Percentiles rank a stretch among this genome's conserved stretches.
Conservation (phyloP, 2,888 invertebrate species). For the Unio delphinus region DNA sequence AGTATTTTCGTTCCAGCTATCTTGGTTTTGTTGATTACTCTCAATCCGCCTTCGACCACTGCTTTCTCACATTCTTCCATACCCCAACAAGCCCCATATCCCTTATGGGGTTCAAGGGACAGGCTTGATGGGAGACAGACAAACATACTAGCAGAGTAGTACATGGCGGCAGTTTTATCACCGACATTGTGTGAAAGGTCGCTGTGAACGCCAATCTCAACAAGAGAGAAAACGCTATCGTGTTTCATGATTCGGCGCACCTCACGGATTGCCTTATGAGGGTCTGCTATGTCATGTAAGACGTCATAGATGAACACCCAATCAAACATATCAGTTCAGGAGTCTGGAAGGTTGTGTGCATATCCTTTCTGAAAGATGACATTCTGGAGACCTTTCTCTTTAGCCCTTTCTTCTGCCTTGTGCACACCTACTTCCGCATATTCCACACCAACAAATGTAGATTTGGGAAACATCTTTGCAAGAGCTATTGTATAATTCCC, state of each 20-base stretch:
- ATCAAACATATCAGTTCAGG: constrained; percentile 7
- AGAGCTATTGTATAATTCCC: background rate
- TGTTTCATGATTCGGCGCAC: constrained; percentile 6
- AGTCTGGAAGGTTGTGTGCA: constrained; percentile 7
- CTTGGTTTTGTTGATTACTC: background rate
- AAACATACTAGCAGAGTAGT: constrained; percentile 13
- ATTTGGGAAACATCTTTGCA: constrained; percentile 5
- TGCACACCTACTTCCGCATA: background rate
- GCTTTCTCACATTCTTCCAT: constrained; percentile 8
- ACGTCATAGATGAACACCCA: constrained; percentile 7
- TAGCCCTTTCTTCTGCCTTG: background rate
- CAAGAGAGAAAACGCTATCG: constrained; percentile 5
- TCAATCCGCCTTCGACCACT: background rate
- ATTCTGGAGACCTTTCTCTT: background rate
- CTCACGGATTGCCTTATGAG: constrained; percentile 3
- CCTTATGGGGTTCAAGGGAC: constrained; percentile 5
- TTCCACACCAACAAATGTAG: constrained; percentile 6
- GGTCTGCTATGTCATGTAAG: constrained; percentile 11
- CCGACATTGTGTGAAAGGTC: constrained; percentile 5
- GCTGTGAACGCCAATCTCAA: constrained; percentile 7
- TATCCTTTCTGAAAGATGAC: constrained; percentile 1
- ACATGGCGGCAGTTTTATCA: constrained; percentile 1
- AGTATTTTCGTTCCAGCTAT: background rate
- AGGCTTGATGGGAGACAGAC: constrained; percentile 17
- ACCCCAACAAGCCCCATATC: constrained; percentile 21